Evolutionary conservation across 2,113 vertebrate species (phyloP), one percentile per base, ranked within the genome.

Genomic region (Cromileptes altivelis): DNA sequence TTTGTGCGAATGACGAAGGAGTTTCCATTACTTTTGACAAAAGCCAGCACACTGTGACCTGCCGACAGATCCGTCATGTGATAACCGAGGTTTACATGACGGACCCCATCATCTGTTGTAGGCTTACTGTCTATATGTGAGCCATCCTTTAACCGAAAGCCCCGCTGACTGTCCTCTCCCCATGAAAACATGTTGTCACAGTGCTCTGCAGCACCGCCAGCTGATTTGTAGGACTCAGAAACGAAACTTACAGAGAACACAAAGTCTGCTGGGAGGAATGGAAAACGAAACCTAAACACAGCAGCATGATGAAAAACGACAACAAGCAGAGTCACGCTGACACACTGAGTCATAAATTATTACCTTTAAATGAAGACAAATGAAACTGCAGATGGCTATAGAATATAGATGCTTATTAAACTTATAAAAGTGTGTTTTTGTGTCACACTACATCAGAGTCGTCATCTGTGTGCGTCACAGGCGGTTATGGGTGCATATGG

Each of bases 151-250:
- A 76, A 0, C 19, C 65, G 4, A 9, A 89, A 92, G 30, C 86
- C 85, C 4, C 58, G 55, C 42, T 4, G 57, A 11, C 67, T n/a
- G 81, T 93, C 80, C 56, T 93, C 82, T 21, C 92, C 92, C 88
- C 91, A 91, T 0, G 84, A 74, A 11, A 85, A 81, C 92, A 92
- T 91, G 6, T 1, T 55, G 71, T 2, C 30, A 1, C 11, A 15
- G 30, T n/a, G 1, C 27, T 42, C 25, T 6, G 18, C 6, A 0
- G 17, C 1, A 5, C 49, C 4, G 3, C 1, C 81, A 60, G 73
- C 72, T 71, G 82, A n/a, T 25, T 9, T 55, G 21, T 14, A 50
- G 0, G 25, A 1, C 56, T 19, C 23, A n/a, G 27, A 88, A 90
- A 67, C 70, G 70, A 92, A 90, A 92, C 80, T 42, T 40, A 19